A percentile compares a stretch with the other conserved stretches of the same genome.
These are phyloP conservation scores for Lagria hirta DNA, from an alignment of 2,888 invertebrate genomes.

Conservation along the genomic window DNA sequence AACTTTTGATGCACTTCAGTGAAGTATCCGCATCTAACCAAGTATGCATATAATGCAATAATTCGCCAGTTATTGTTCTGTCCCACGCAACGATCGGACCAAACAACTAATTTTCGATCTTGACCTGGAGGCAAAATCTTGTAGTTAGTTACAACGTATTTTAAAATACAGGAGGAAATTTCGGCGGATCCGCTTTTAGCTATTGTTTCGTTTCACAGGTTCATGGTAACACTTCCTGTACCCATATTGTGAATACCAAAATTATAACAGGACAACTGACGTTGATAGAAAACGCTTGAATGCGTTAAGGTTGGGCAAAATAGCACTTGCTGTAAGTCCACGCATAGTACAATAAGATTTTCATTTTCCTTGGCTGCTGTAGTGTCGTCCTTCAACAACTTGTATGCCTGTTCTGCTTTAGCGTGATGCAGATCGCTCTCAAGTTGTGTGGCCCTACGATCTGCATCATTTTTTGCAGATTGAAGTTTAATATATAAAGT, in stretches of 20 bases:
- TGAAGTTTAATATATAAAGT: no score
- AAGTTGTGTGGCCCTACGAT: no score
- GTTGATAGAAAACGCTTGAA: slow-evolving; percentile 15
- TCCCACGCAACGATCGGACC: neutral
- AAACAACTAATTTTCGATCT: neutral
- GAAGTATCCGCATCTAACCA: neutral
- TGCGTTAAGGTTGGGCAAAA: slow-evolving; percentile 12
- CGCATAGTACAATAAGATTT: no score
- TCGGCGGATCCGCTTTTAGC: slow-evolving; percentile 6
- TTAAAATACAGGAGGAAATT: slow-evolving; percentile 4
- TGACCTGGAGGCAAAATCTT: no score
- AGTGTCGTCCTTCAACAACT: no score
- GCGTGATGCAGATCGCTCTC: no score
- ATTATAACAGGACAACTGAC: slow-evolving; percentile 20
- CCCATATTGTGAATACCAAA: slow-evolving; percentile 15
- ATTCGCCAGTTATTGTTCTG: neutral
- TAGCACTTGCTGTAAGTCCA: slow-evolving; percentile 12
- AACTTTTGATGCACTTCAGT: neutral
- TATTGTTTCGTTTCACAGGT: slow-evolving; percentile 11
- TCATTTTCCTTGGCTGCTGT: no score
- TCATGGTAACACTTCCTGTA: slow-evolving; percentile 15
- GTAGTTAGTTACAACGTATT: neutral
- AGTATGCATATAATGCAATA: neutral
- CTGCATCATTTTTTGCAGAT: no score
- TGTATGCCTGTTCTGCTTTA: no score